Base-by-base conservation (phyloP, 2,888 invertebrate species). In the Melitaea athalia region DNA sequence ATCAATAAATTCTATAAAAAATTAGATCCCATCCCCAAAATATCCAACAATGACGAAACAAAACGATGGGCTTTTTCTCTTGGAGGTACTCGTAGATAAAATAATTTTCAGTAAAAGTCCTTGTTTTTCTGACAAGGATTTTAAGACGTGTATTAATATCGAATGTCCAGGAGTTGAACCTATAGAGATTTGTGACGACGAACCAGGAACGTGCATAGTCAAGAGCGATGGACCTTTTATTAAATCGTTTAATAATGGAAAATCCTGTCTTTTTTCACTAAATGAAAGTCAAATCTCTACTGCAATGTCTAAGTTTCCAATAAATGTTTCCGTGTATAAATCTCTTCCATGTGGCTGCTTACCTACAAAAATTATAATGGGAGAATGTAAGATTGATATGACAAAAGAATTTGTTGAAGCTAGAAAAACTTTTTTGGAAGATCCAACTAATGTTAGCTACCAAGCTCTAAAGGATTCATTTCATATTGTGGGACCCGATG, bases 221-320 rank as follows among this genome's bases (percentile, higher is more conserved):
- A 87, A 83, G 59, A 87, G 86, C 59, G 90, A 87, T 7, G 87
- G 87, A 17, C 87, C 88, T 0, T 90, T 88, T 67, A 80, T 87
- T 0, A 93, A 92, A 77, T 83, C 88, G 0, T 93, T 95, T 67
- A 94, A 94, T 78, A 95, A 91, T 74, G 95, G 95, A 38, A 95
- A 95, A 81, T 95, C 95, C 0, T 95, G 95, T 75, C 85, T 95
- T n/a, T 95, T 95, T 78, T 95, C 95, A 0, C 82, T 95, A 5
- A 93, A 94, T 38, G 89, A 93, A 55, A 75, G 81, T 8, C 93
- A 94, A 43, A 93, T 95, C 0, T 78, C 79, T n/a, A 83, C 88
- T 55, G 94, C 94, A 0, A 84, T 94, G 78, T 84, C 84, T 66
- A 89, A 89, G 59, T 95, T 95, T 76, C 94, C 94, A 0, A 81